Evolutionary conservation across 2,888 invertebrate genomes (phyloP), one percentile per base, ranked within the genome.

Genomic region (Cylloceria caligata): DNA sequence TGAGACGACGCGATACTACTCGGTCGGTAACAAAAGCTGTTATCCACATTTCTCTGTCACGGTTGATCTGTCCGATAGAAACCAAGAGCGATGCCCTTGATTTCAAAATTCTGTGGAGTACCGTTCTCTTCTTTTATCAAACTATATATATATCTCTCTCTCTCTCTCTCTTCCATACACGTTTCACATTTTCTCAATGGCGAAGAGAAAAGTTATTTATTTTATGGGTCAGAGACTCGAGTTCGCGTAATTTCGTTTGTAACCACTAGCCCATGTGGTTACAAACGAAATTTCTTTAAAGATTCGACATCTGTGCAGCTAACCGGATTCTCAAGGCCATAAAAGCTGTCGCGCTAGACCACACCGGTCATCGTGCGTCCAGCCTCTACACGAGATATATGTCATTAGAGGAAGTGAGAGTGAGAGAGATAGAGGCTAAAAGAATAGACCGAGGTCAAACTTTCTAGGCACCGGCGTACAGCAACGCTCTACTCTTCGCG

Each of bases 391-490:
- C 6, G 57, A 34, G 34, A 19, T 42, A 19, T 24, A 42, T 24
- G 27, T 21, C 36, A 55, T 11, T 16, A 42, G 55, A 27, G 24
- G 69, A n/a, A 7, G 42, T 36, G 57, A 49, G 11, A 36, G 13
- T 30, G 55, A 69, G 47, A 62, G 67, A 55, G 62, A 71, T 60
- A 79, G 72, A 55, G 52, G 75, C 34, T 47, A 60, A 64, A 67
- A 52, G 71, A 62, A 62, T 34, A 69, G 16, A 60, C 42, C 71
- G 65, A 80, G 80, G 75, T 74, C 67, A 72, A 80, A 76, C 80
- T 80, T 80, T 80, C 80, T 80, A 80, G 60, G 55, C 45, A 57
- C n/a, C 1, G 21, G 42, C 36, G 13, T 39, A 19, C 9, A 42
- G 42, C 36, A 24, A 67, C 55, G 49, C 42, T 64, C 69, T 52